phyloP scores from a whole-genome alignment of 2,797 vertebrate genomes.

The Eospalax fontanierii region DNA sequence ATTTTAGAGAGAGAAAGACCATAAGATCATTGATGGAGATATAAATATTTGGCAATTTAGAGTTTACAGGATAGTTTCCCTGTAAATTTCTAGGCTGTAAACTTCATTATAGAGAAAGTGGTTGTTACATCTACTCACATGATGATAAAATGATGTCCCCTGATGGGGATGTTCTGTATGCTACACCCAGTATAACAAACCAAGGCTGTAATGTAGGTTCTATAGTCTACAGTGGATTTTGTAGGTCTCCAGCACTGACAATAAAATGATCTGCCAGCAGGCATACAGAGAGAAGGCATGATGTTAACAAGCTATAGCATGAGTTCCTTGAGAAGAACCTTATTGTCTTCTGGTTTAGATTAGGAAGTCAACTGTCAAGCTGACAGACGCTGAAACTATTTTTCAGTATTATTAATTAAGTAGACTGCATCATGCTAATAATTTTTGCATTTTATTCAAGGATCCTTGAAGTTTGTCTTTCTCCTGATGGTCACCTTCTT shows the following conservation, averaged over 20 bases:
- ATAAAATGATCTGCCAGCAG: constrained; percentile 60
- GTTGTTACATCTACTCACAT: neutral
- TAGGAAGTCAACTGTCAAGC: constrained; percentile 21
- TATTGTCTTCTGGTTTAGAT: constrained; percentile 59
- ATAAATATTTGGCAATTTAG: constrained; percentile 66
- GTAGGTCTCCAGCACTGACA: constrained; percentile 32
- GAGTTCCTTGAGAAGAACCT: constrained; percentile 54
- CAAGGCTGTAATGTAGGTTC: neutral
- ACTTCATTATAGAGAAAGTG: constrained; percentile 1
- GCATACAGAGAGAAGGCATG: constrained; percentile 8
- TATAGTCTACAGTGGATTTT: neutral
- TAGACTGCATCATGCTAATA: neutral
- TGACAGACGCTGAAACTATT: neutral
- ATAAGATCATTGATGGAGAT: constrained; percentile 58
- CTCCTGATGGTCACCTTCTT: neutral
- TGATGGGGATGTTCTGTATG: no score
- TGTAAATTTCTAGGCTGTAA: constrained; percentile 49
- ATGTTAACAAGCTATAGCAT: constrained; percentile 71
- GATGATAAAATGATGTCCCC: neutral
- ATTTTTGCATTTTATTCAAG: constrained; percentile 34
- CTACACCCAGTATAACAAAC: neutral
- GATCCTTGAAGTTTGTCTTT: constrained; percentile 11
- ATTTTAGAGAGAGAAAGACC: constrained; percentile 34
- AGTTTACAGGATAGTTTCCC: constrained; percentile 12
- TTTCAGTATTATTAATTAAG: constrained; percentile 26